A percentile compares a stretch with the other conserved stretches of the same genome.
phyloP scores from a whole-genome alignment of 2,113 vertebrate species.

The Paracanthobrama guichenoti region DNA sequence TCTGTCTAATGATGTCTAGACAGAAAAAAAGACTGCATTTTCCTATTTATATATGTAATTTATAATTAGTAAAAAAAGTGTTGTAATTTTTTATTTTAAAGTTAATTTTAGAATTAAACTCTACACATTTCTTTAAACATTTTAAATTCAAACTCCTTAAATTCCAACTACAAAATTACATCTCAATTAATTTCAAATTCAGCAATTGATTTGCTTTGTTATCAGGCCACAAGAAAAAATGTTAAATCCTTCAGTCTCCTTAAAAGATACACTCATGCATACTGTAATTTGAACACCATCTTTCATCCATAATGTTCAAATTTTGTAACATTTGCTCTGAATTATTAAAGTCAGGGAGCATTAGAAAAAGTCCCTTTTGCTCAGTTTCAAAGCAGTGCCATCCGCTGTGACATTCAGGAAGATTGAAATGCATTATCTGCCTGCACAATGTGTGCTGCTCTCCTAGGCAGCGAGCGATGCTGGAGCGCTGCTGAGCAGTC shows the following conservation, averaged over 20 bases:
- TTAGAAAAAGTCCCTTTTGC: conserved; percentile 21
- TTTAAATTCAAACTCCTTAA: not conserved
- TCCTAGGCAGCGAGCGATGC: conserved; percentile 61
- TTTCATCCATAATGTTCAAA: conserved; percentile 53
- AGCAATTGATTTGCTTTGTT: not conserved
- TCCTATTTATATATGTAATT: too few species aligned
- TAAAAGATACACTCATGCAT: not conserved
- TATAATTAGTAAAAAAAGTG: too few species aligned
- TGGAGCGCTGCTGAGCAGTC: conserved; percentile 54
- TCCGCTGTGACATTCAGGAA: conserved; percentile 72
- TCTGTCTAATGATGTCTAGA: too few species aligned
- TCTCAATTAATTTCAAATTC: not conserved
- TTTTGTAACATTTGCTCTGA: conserved; percentile 47
- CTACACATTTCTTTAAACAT: not conserved
- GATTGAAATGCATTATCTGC: conserved; percentile 74
- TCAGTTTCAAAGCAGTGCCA: conserved; percentile 55
- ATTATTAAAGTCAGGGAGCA: conserved; percentile 35
- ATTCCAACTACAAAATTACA: not conserved
- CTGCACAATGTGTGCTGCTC: conserved; percentile 71
- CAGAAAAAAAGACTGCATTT: too few species aligned
- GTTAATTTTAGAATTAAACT: too few species aligned
- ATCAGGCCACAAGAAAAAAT: not conserved
- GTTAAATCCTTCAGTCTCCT: not conserved
- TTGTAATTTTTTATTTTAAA: too few species aligned
- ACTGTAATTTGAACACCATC: not conserved